Base-by-base conservation (phyloP, 2,888 invertebrate genomes). In the Habroteleia sp. region DNA sequence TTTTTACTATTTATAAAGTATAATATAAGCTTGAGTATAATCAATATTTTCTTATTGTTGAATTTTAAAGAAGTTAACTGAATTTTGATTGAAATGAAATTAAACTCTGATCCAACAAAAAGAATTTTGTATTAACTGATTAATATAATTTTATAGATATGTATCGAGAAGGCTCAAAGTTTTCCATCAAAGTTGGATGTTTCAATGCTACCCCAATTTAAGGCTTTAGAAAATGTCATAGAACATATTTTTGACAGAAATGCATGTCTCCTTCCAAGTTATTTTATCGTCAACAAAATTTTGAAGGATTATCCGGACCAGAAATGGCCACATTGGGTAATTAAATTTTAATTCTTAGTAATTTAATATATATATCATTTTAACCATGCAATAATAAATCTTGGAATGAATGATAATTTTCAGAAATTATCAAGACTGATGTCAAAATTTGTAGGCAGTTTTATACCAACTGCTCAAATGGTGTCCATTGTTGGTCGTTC, bases 231-330 rank as follows among this genome's bases (percentile, higher is more conserved):
- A 80, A 93, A 93, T 85, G 94, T 97, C 0, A 93, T 97, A 74
- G 93, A 94, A 77, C 94, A 95, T 82, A 97, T 98, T 83, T 96
- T 98, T 90, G 96, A 98, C 87, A 91, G 98, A 27, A 95, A 97
- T 88, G 94, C 96, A 13, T 97, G 97, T 83, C 90, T 98, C 27
- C 89, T 98, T 63, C 98, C 98, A 0, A 96, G 96, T 3, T 98
- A 98, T 89, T 95, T 99, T 82, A 94, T 98, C 77, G 96, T 97
- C 0, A 97, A 97, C 86, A 98, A 98, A 90, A 94, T 98, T 78
- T 95, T 96, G 83, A 98, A 98, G 86, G 93, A 94, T 39, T 94
- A 94, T 88, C 93, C 94, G 0, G 94, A 95, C 78, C 93, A 93
- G 79, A 92, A 92, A 83, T 95, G 94, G 93, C 96, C 97, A 41